Percentiles rank a stretch among this genome's conserved stretches.
These are phyloP conservation scores for Martes martes DNA, from an alignment of 2,113 vertebrate genomes.

Conservation along the genomic window DNA sequence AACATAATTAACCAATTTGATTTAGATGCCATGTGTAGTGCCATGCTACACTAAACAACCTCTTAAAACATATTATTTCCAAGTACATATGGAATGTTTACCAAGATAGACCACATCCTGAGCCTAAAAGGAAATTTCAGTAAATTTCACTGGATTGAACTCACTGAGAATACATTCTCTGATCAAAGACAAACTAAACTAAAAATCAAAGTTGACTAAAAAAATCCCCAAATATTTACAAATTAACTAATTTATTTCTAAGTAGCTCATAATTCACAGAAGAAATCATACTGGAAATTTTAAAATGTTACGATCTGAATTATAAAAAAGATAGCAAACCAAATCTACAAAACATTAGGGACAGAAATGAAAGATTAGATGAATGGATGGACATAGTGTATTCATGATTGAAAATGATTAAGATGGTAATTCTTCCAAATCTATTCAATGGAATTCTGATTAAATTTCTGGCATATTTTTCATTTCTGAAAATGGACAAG, in stretches of 20 bases:
- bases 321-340: background rate
- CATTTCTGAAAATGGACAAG: background rate
- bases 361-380: background rate
- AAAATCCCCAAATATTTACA: background rate
- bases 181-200: background rate
- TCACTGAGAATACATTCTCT: background rate
- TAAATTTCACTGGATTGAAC: background rate
- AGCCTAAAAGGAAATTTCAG: background rate
- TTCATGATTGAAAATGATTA: background rate
- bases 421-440: background rate
- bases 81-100: background rate
- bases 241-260: background rate
- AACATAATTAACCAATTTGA: background rate
- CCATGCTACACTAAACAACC: background rate
- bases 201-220: background rate
- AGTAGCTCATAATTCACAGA: background rate
- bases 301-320: background rate
- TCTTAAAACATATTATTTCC: background rate
- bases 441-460: background rate
- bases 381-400: background rate
- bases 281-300: background rate
- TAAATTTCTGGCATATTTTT: constrained; percentile 9
- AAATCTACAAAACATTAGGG: background rate
- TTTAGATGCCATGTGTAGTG: background rate
- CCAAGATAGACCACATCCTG: background rate